Conservation (phyloP, 2,797 vertebrate genomes). For the Tragopan temminckii region DNA sequence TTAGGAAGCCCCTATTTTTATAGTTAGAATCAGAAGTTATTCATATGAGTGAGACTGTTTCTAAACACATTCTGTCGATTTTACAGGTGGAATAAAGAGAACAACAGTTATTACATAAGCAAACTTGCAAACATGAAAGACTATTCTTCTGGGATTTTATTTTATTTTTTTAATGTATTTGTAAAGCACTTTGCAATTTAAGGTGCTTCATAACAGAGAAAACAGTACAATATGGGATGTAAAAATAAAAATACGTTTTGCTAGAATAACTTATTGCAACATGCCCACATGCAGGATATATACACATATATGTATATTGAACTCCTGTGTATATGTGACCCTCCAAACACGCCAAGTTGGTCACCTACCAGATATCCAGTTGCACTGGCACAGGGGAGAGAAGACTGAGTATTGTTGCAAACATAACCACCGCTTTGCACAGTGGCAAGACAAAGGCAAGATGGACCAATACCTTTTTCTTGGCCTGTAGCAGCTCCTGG, state of each 20-base stretch:
- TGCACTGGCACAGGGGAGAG: slow-evolving; percentile 70
- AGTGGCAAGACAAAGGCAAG: slow-evolving; percentile 75
- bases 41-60: slow-evolving; percentile 31
- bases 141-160: slow-evolving; percentile 75
- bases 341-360: slow-evolving; percentile 66
- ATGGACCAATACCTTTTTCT: slow-evolving; percentile 93
- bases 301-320: slow-evolving; percentile 66
- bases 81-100: slow-evolving; percentile 60
- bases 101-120: slow-evolving; percentile 59
- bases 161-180: slow-evolving; percentile 74
- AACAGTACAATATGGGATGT: slow-evolving; percentile 72
- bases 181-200: slow-evolving; percentile 70
- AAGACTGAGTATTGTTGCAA: slow-evolving; percentile 70
- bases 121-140: slow-evolving; percentile 73
- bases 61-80: slow-evolving; percentile 52
- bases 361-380: slow-evolving; percentile 80
- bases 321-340: slow-evolving; percentile 71
- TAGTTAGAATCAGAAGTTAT: slow-evolving; percentile 33
- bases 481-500: slow-evolving; percentile 98
- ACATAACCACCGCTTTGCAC: slow-evolving; percentile 70
- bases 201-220: slow-evolving; percentile 72
- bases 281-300: slow-evolving; percentile 73
- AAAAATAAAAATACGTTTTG: slow-evolving; percentile 74
- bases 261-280: slow-evolving; percentile 69
- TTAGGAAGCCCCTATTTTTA: slow-evolving; percentile 36